phyloP scores from a whole-genome alignment of 1,140 invertebrate genomes.

The Oryctes rhinoceros region DNA sequence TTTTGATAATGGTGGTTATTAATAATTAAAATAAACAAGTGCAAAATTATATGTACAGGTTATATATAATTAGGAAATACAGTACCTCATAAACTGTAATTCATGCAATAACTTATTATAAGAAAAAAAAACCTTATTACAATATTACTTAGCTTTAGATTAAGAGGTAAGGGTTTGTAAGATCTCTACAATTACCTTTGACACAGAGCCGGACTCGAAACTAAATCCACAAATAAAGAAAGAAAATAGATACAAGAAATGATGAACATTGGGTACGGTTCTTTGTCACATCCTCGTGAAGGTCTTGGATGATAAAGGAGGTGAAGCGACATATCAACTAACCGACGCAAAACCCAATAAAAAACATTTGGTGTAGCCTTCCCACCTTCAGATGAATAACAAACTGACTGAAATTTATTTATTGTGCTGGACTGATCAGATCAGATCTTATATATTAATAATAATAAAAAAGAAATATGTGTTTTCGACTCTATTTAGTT shows the following conservation, averaged over 20 bases:
- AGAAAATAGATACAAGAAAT: background rate
- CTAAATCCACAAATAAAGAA: background rate
- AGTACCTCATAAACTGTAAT: conserved; percentile 63
- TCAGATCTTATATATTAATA: conserved; percentile 38
- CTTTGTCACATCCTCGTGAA: conserved; percentile 36
- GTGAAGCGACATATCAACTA: conserved; percentile 58
- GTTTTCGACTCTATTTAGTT: conserved; percentile 54
- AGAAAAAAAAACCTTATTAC: conserved; percentile 60
- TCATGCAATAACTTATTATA: conserved; percentile 64
- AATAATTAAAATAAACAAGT: conserved; percentile 58
- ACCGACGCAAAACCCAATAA: conserved; percentile 38
- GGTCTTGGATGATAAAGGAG: conserved; percentile 40
- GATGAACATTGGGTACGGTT: conserved; percentile 12
- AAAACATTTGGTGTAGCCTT: conserved; percentile 44
- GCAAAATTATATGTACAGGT: conserved; percentile 63
- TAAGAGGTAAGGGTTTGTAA: conserved; percentile 60
- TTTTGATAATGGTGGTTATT: conserved; percentile 63
- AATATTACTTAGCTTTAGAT: conserved; percentile 61
- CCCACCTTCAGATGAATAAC: conserved; percentile 40
- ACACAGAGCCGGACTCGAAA: conserved; percentile 2
- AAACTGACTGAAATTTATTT: conserved; percentile 34
- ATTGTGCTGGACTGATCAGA: conserved; percentile 40
- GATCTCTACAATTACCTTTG: conserved; percentile 50
- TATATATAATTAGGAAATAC: conserved; percentile 62
- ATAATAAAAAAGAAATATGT: conserved; percentile 43